A percentile compares a stretch with the other conserved stretches of the same genome.
Conservation (phyloP, 2,113 vertebrate genomes). For the Pygoscelis antarcticus region DNA sequence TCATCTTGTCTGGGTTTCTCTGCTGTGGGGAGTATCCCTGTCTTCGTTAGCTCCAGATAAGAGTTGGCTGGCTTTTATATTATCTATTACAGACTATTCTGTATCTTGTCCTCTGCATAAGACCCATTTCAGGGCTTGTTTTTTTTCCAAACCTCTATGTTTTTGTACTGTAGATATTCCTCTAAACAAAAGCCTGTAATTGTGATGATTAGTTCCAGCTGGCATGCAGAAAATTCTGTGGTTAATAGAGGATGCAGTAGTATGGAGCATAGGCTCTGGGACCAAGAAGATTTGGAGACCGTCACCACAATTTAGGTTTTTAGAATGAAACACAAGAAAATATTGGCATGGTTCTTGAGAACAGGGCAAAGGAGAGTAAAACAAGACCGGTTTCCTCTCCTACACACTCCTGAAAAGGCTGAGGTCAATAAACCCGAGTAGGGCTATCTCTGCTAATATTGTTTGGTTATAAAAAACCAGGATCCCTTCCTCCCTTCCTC, state of each 20-base stretch:
- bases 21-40: neutral
- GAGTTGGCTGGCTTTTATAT: neutral
- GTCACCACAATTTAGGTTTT: neutral
- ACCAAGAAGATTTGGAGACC: neutral
- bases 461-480: neutral
- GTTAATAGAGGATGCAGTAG: neutral
- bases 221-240: neutral
- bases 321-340: neutral
- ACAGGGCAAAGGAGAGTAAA: neutral
- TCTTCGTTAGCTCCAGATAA: neutral
- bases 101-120: neutral
- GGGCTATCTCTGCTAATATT: neutral
- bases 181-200: constrained; percentile 51
- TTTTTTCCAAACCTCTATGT: neutral
- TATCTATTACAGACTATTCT: neutral
- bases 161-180: neutral
- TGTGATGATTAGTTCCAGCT: constrained; percentile 40
- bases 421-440: neutral
- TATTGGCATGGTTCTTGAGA: neutral
- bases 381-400: neutral
- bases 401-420: neutral
- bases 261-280: neutral
- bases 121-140: neutral
- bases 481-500: neutral
- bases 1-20: neutral